phyloP scores from a whole-genome alignment of 2,888 invertebrate species.

The Chrysina gloriosa region DNA sequence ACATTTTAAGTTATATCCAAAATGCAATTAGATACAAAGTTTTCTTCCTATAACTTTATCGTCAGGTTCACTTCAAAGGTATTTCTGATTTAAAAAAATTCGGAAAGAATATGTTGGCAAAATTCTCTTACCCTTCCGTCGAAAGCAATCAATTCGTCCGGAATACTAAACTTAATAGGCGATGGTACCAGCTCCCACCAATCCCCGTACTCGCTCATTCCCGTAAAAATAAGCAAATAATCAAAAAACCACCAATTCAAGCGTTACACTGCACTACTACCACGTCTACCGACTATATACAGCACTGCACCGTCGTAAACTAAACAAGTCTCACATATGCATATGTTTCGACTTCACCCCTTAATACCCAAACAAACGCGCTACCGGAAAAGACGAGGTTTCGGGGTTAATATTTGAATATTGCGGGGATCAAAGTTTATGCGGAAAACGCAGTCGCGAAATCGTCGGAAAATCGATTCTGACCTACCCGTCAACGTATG shows the following conservation, averaged over 20 bases:
- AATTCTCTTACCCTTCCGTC: conserved; percentile 71
- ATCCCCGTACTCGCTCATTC: conserved; percentile 57
- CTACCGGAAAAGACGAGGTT: conserved; percentile 11
- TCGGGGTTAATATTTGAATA: conserved; percentile 47
- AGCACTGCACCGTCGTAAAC: background rate
- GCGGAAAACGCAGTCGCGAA: background rate
- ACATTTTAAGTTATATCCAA: no score
- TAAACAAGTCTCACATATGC: background rate
- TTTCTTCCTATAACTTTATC: no score
- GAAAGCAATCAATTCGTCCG: conserved; percentile 70
- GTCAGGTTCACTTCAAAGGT: no score
- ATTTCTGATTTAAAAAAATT: no score
- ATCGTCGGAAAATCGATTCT: conserved; percentile 5
- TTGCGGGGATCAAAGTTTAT: conserved; percentile 27
- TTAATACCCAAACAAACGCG: conserved; percentile 1
- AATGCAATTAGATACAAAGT: no score
- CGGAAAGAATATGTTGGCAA: no score
- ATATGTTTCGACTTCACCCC: background rate
- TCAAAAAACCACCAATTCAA: background rate
- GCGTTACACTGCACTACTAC: background rate
- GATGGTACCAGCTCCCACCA: conserved; percentile 70
- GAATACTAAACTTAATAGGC: conserved; percentile 64
- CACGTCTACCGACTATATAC: background rate
- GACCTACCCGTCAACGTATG: no score
- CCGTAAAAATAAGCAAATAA: conserved; percentile 35